Conservation (phyloP, 1,140 invertebrate genomes). For the Drosophila sechellia region DNA sequence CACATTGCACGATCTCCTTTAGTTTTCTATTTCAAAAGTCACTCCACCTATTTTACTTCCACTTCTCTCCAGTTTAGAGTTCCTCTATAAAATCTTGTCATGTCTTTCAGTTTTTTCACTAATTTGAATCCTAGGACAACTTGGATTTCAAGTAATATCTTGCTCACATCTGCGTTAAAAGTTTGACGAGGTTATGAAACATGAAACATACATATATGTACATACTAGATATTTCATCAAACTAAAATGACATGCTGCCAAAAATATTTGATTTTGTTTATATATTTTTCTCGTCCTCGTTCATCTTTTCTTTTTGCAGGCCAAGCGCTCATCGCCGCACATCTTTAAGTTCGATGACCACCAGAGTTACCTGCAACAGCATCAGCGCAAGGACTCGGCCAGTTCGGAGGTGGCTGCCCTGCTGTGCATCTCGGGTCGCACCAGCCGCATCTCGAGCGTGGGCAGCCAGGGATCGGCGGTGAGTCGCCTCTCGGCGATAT, state of each 20-base stretch:
- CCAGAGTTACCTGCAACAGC: slow-evolving; percentile 86
- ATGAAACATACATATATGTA: not conserved
- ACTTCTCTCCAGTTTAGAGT: too few species aligned
- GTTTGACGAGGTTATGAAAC: not conserved
- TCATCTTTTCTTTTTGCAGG: slow-evolving; percentile 27
- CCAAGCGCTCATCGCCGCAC: slow-evolving; percentile 84
- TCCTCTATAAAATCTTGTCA: not conserved
- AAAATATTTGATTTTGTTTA: not conserved
- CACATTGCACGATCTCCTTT: not conserved
- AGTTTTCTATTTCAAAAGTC: too few species aligned
- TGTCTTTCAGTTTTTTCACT: not conserved
- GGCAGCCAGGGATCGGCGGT: slow-evolving; percentile 88
- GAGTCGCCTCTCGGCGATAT: slow-evolving; percentile 89
- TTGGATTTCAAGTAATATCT: not conserved
- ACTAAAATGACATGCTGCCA: not conserved
- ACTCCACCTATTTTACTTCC: too few species aligned
- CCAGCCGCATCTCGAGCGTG: slow-evolving; percentile 92
- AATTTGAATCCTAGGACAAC: not conserved
- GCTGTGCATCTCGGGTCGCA: slow-evolving; percentile 92
- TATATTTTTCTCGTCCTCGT: not conserved
- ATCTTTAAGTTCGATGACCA: slow-evolving; percentile 86
- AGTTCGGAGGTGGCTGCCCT: slow-evolving; percentile 87
- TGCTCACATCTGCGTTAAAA: not conserved
- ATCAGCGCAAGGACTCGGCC: slow-evolving; percentile 91
- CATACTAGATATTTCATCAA: not conserved